Conservation (phyloP, 2,888 invertebrate genomes). For the Lobophora halterata region DNA sequence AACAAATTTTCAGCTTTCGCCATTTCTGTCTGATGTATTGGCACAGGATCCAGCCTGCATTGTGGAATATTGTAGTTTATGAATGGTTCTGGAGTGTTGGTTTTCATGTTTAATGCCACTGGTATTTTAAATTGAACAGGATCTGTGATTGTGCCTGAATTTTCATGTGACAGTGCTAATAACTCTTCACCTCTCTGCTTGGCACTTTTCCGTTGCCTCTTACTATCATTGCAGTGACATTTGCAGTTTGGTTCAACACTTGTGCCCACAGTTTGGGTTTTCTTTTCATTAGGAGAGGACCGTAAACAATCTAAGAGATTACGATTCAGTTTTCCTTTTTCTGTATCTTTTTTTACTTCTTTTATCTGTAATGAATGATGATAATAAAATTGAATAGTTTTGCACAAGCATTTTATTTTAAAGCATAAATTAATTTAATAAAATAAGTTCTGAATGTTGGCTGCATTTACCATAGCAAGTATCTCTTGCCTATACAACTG, state of each 20-base stretch:
- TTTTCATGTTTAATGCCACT: conserved; percentile 36
- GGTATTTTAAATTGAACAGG: conserved; percentile 33
- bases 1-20: conserved; percentile 22
- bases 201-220: conserved; percentile 42
- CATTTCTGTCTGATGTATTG: conserved; percentile 26
- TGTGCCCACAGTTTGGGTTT: conserved; percentile 28
- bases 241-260: conserved; percentile 49
- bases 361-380: conserved; percentile 52
- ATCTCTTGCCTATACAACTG: conserved; percentile 68
- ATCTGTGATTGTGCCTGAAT: conserved; percentile 13
- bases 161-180: conserved; percentile 15
- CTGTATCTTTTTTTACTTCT: conserved; percentile 61
- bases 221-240: conserved; percentile 52
- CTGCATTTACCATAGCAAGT: conserved; percentile 49
- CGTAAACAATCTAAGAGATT: conserved; percentile 57
- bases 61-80: conserved; percentile 4
- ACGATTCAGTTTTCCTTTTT: conserved; percentile 56
- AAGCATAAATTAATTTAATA: conserved; percentile 3
- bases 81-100: conserved; percentile 27
- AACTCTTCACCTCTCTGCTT: conserved; percentile 18
- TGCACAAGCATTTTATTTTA: no score
- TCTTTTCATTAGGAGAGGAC: conserved; percentile 26
- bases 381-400: no score
- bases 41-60: conserved; percentile 19
- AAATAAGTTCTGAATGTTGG: background rate